Evolutionary conservation across 2,113 vertebrate genomes (phyloP).

Genomic region (Nothobranchius kuhntae): DNA sequence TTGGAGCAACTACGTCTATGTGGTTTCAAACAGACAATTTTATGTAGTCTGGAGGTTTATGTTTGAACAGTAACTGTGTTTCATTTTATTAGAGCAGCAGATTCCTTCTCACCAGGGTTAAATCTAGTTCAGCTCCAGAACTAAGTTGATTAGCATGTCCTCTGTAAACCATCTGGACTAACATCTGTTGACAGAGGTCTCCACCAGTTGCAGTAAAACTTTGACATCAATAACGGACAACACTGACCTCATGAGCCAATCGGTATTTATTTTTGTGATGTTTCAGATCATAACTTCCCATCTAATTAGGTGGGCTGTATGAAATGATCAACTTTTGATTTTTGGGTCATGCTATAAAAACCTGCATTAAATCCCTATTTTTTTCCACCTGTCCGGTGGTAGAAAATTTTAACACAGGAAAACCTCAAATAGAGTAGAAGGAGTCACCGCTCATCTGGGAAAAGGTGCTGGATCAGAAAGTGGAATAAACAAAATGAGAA

Average conservation of each 20-base stretch:
- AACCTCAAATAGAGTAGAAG: background rate
- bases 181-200: slow-evolving; percentile 58
- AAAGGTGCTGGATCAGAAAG: no score
- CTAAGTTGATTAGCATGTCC: slow-evolving; percentile 68
- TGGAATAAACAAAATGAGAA: no score
- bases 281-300: slow-evolving; percentile 9
- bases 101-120: slow-evolving; percentile 48
- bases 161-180: slow-evolving; percentile 67
- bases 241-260: background rate
- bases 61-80: slow-evolving; percentile 44
- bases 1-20: background rate
- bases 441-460: no score
- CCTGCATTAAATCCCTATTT: no score
- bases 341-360: no score
- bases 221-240: slow-evolving; percentile 33
- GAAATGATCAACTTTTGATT: no score
- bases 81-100: slow-evolving; percentile 30
- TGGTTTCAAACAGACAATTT: slow-evolving; percentile 9
- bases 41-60: slow-evolving; percentile 25
- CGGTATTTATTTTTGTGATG: slow-evolving; percentile 9
- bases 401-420: background rate
- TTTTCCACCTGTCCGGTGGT: no score
- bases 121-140: slow-evolving; percentile 49
- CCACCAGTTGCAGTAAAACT: slow-evolving; percentile 48
- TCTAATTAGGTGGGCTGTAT: background rate